Evolutionary conservation across 2,797 vertebrate species (phyloP), one percentile per base, ranked within the genome.

Genomic region (Scolopax rusticola): DNA sequence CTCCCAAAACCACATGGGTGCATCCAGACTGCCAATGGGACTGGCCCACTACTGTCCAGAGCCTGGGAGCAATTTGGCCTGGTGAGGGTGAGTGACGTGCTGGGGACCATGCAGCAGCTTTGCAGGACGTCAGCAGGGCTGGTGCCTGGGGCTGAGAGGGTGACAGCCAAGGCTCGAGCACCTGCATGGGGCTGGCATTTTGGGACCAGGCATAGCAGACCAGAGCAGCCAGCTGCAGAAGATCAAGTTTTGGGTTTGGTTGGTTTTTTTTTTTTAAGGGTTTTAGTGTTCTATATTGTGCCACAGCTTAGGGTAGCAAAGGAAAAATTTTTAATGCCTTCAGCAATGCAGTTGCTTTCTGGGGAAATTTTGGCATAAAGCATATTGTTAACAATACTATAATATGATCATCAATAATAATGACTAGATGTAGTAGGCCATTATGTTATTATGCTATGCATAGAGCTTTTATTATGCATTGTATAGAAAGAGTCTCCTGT

Each of bases 391-490:
- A 16, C 69, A 64, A 51, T 45, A 48, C 19, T 47, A 8, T 32
- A 57, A 95, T 57, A 30, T 28, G 11, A 38, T 74, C 15, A 65
- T 51, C 54, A 43, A 24, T 83, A 90, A 87, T 53, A 88, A 84
- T 38, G 25, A 87, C 11, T 60, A 80, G 56, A 45, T 10, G 5
- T 33, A 65, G 59, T 40, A 70, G 59, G 14, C 32, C 4, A n/a
- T 87, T 79, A 47, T 4, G 28, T 87, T 79, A 41, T 65, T 87
- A 63, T 38, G 59, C 63, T 51, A 65, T 61, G 40, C 43, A 50
- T 32, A 20, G 3, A 27, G 8, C 3, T 71, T 74, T 91, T 85
- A 30, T 45, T 77, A 53, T 59, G 36, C 59, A 43, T 17, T 65
- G 23, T 36, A 33, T 53, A 57, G 57, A 89, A 87, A 36, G 7